A percentile compares a stretch with the other conserved stretches of the same genome.
Conservation (phyloP, 2,113 vertebrate species). For the Eublepharis macularius region DNA sequence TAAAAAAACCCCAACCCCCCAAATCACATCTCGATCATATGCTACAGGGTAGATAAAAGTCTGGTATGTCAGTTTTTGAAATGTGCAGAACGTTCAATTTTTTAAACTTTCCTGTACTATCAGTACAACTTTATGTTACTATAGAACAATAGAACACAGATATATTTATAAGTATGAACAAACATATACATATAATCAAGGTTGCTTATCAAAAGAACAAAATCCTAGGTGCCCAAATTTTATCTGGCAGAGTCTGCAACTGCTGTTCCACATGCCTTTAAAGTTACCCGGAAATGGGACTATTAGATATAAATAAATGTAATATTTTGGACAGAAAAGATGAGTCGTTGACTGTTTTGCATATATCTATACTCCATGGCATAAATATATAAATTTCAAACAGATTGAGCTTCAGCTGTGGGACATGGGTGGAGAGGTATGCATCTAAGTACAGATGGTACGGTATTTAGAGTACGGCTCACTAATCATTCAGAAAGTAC, state of each 20-base stretch:
- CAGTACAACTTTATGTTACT: slow-evolving; percentile 34
- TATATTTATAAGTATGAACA: no score
- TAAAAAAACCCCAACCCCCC: background rate
- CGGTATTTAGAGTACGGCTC: background rate
- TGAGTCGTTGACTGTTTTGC: slow-evolving; percentile 12
- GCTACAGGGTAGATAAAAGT: background rate
- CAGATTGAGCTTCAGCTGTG: no score
- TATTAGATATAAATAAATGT: slow-evolving; percentile 26
- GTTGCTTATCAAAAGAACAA: slow-evolving; percentile 24
- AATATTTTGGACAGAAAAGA: background rate
- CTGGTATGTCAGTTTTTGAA: background rate
- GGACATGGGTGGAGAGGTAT: background rate
- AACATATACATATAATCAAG: slow-evolving; percentile 7
- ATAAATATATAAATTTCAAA: slow-evolving; percentile 10
- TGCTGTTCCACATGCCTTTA: slow-evolving; percentile 17
- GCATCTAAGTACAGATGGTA: background rate
- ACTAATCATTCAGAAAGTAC: background rate
- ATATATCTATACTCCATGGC: slow-evolving; percentile 68
- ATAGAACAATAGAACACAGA: slow-evolving; percentile 29
- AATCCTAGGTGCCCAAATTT: slow-evolving; percentile 37
- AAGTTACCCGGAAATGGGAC: slow-evolving; percentile 45
- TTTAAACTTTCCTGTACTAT: slow-evolving; percentile 30
- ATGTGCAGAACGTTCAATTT: slow-evolving; percentile 21
- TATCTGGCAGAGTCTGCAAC: slow-evolving; percentile 2
- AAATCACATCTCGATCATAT: no score